Conservation (phyloP, 1,140 invertebrate species). For the Drosophila bocki region DNA sequence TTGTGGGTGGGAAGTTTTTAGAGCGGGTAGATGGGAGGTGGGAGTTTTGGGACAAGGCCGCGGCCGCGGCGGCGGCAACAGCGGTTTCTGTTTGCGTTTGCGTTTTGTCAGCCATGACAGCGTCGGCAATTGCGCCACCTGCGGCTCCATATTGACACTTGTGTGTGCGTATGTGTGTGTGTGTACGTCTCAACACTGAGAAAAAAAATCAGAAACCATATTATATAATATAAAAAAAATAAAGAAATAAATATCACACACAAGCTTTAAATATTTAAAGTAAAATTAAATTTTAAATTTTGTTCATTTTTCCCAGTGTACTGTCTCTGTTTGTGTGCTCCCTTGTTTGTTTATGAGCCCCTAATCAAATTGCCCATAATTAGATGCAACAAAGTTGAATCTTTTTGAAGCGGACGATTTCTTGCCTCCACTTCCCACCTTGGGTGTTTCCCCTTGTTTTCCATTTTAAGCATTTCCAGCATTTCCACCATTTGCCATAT, state of each 20-base stretch:
- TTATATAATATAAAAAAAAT: not conserved
- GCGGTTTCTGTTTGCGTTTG: constrained; percentile 77
- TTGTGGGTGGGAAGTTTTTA: not conserved
- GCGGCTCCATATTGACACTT: constrained; percentile 78
- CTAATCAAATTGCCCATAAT: constrained; percentile 69
- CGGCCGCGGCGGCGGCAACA: constrained; percentile 32
- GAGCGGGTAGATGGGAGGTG: not conserved
- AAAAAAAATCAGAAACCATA: not conserved
- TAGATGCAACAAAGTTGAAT: constrained; percentile 69
- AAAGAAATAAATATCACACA: too few species aligned
- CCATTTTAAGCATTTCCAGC: constrained; percentile 1
- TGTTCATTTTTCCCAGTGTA: not conserved
- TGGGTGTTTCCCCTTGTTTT: not conserved
- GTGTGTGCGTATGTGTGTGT: not conserved
- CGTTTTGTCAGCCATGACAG: constrained; percentile 78
- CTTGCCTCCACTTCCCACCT: constrained; percentile 1
- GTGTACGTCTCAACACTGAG: not conserved
- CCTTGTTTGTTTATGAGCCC: constrained; percentile 60
- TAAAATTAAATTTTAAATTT: not conserved
- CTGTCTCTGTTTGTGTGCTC: not conserved
- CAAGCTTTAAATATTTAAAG: not conserved
- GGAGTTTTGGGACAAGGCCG: constrained; percentile 64
- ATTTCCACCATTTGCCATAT: constrained; percentile 31
- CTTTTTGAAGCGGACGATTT: constrained; percentile 35
- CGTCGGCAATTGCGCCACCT: constrained; percentile 64